phyloP scores from a whole-genome alignment of 2,113 vertebrate species.

The Phoenicopterus ruber region DNA sequence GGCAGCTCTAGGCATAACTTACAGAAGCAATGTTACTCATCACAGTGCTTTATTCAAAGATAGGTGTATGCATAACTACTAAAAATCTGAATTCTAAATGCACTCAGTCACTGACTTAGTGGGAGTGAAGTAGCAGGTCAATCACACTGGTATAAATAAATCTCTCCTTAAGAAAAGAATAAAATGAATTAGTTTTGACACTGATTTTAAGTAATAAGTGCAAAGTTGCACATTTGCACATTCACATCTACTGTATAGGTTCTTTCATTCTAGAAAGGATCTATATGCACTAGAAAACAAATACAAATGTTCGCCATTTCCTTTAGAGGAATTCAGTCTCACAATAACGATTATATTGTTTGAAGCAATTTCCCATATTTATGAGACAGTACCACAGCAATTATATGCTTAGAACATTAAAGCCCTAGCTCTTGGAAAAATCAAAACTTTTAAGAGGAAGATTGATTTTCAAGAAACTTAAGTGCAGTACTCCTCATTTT shows the following conservation, averaged over 20 bases:
- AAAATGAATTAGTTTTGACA: not conserved
- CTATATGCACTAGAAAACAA: not conserved
- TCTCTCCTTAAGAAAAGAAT: not conserved
- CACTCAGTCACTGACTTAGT: not conserved
- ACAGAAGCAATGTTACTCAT: not conserved
- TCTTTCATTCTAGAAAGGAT: not conserved
- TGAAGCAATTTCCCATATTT: not conserved
- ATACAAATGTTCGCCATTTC: not conserved
- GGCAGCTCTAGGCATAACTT: not conserved
- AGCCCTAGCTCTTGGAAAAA: not conserved
- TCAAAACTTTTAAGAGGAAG: not conserved
- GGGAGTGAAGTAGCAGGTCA: not conserved
- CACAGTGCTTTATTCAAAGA: not conserved
- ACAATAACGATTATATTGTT: not conserved
- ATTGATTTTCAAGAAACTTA: not conserved
- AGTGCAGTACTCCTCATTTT: not conserved
- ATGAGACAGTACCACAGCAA: not conserved
- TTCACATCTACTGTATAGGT: not conserved
- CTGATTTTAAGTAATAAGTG: not conserved
- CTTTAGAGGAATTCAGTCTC: not conserved
- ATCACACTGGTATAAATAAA: not conserved
- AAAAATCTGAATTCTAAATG: not conserved
- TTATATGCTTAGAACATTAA: not conserved
- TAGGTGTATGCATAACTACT: not conserved
- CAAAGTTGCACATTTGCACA: not conserved